phyloP scores from a whole-genome alignment of 2,113 vertebrate genomes.

The Turnix velox region DNA sequence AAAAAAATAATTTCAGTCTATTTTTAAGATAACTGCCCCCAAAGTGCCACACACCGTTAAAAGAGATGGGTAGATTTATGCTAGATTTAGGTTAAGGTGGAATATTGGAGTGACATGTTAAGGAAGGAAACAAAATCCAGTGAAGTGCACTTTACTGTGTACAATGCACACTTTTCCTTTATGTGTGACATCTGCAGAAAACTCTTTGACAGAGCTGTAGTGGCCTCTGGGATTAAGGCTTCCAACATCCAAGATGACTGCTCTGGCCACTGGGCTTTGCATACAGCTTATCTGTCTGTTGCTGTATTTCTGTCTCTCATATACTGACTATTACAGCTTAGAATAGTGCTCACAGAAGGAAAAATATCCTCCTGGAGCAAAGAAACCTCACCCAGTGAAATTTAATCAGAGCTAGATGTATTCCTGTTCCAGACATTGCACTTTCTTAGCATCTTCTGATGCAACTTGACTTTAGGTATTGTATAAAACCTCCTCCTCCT shows the following conservation, averaged over 20 bases:
- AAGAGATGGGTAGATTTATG: neutral
- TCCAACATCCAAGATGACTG: neutral
- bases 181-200: fast-evolving
- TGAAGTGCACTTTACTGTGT: neutral
- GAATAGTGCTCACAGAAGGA: neutral
- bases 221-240: neutral
- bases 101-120: neutral
- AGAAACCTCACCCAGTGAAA: neutral
- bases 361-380: neutral
- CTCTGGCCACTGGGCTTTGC: neutral
- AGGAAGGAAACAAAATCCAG: neutral
- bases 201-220: neutral
- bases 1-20: neutral
- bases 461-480: neutral
- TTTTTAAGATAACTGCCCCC: neutral
- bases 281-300: neutral
- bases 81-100: neutral
- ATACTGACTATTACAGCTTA: neutral
- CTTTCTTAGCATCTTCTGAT: neutral
- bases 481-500: neutral
- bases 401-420: neutral
- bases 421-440: neutral
- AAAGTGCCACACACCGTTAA: neutral
- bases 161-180: neutral
- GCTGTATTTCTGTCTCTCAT: neutral